Conservation (phyloP, 2,888 invertebrate genomes). For the Eupithecia exiguata region DNA sequence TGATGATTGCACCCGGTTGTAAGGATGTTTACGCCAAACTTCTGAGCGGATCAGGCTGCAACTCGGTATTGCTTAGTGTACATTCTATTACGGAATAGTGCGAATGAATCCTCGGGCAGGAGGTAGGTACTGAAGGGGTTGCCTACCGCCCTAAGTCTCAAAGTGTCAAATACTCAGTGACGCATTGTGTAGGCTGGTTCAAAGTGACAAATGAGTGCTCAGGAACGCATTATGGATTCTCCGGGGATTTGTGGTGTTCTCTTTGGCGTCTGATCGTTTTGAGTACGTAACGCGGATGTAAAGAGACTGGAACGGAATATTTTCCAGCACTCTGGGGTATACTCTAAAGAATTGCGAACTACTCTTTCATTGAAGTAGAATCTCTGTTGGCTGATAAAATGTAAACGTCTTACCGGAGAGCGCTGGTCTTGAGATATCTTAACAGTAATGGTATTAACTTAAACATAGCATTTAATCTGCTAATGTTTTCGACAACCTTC, state of each 20-base stretch:
- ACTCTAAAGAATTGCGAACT: not conserved
- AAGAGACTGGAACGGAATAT: not conserved
- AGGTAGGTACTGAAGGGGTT: not conserved
- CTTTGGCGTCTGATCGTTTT: conserved; percentile 41
- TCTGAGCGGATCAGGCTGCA: not conserved
- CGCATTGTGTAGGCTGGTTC: conserved; percentile 21
- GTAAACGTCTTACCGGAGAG: not conserved
- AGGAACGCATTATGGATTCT: conserved; percentile 58
- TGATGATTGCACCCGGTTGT: not conserved
- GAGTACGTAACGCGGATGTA: conserved; percentile 18
- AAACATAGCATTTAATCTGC: no score
- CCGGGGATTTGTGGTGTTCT: conserved; percentile 53
- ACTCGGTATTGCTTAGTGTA: not conserved
- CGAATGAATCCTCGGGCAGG: not conserved
- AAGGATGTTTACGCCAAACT: not conserved
- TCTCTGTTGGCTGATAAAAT: not conserved
- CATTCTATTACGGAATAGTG: not conserved
- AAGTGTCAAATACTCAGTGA: conserved; percentile 23
- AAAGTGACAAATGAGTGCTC: conserved; percentile 54
- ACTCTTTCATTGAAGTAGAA: not conserved
- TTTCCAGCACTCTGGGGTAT: not conserved
- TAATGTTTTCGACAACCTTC: no score
- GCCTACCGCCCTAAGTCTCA: not conserved
- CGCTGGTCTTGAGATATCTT: not conserved
- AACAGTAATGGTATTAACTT: not conserved